Base-by-base conservation (phyloP, 2,888 invertebrate species). In the Lacanobia oleracea region DNA sequence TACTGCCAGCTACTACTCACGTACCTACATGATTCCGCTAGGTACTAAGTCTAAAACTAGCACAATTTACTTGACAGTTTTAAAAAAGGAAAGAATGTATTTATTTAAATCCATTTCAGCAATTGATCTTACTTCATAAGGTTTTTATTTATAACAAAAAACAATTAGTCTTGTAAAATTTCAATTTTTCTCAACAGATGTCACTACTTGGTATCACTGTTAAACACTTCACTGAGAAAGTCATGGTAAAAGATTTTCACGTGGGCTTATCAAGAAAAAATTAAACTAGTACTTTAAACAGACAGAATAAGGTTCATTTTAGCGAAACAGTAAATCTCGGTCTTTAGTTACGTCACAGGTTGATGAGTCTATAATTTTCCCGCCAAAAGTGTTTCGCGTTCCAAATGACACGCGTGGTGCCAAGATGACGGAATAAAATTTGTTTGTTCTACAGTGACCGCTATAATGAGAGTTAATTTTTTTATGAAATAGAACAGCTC, bases 301-400 rank as follows among this genome's bases (percentile, higher is more conserved):
- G 2, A 7, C 1, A 0, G 0, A 0, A 37, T 75, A 86, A 33
- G 62, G 83, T 80, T 66, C 8, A 81, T 77, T 83, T 64, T 77
- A 14, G 12, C 45, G 33, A 43, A 59, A n/a, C 23, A 56, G 18
- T 23, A 27, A 54, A 72, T 43, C 62, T 72, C 12, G 18, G 48
- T 77, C 56, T 70, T 67, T 60, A 63, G 74, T 69, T 72, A 72
- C 67, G 68, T 85, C 73, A 79, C 57, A 59, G 71, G 77, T 83
- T 87, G 87, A 90, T 88, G 89, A 89, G 88, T 89, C 86, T 82
- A 88, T 89, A 90, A 91, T 90, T 93, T 93, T 93, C 88, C 91
- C 93, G 92, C 93, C 93, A 92, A 94, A 93, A 91, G 83, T 81
- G 85, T 87, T 86, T 83, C 87, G 89, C 88, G 89, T 90, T 91